Evolutionary conservation across 53 echinoderm and acorn worm species (phyloP).

Genomic region (Luidia sarsii): DNA sequence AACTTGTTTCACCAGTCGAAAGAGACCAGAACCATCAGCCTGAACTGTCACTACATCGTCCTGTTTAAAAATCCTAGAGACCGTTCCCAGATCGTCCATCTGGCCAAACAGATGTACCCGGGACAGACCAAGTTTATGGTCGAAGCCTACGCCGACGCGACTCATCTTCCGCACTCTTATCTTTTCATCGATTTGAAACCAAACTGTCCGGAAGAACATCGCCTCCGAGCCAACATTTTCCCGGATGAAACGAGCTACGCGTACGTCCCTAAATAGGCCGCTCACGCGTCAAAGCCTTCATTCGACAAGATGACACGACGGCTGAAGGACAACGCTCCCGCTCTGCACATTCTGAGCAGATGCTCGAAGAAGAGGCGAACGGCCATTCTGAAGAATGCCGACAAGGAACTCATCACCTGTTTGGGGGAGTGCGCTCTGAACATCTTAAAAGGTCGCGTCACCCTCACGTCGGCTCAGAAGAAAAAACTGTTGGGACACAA

Average conservation of each 20-base stretch:
- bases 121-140: constrained; percentile 60
- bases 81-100: constrained; percentile 63
- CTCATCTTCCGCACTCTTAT: constrained; percentile 43
- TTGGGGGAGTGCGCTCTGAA: constrained; percentile 63
- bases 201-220: constrained; percentile 16
- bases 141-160: constrained; percentile 61
- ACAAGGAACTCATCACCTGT: constrained; percentile 35
- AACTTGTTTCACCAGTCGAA: constrained; percentile 43
- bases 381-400: constrained; percentile 6
- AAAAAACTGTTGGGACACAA: constrained; percentile 33
- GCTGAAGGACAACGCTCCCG: constrained; percentile 22
- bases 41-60: constrained; percentile 12
- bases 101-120: constrained; percentile 75
- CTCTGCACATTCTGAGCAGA: constrained; percentile 53
- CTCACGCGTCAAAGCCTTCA: not conserved
- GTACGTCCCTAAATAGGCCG: constrained; percentile 9
- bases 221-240: constrained; percentile 15
- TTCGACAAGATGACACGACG: constrained; percentile 3
- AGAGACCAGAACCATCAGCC: constrained; percentile 20
- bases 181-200: constrained; percentile 53
- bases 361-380: constrained; percentile 27
- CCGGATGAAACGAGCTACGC: constrained; percentile 16
- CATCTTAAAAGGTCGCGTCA: constrained; percentile 36
- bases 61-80: constrained; percentile 72
- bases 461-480: constrained; percentile 24